Evolutionary conservation across 2,888 invertebrate genomes (phyloP).

Genomic region (Drosophila basisetae): DNA sequence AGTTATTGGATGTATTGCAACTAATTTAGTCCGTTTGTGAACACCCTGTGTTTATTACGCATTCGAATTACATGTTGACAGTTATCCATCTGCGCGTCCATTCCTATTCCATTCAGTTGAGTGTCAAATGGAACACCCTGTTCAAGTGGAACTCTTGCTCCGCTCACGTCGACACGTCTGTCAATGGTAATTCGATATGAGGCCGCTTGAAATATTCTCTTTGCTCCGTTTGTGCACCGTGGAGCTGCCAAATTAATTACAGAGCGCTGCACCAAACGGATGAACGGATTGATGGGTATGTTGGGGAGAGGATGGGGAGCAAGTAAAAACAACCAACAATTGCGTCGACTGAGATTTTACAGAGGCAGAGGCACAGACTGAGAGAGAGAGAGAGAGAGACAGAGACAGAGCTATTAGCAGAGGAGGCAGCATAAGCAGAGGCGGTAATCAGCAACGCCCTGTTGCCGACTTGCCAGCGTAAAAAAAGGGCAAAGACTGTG

Average conservation of each 20-base stretch:
- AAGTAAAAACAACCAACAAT: slow-evolving; percentile 30
- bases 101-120: background rate
- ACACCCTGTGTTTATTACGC: background rate
- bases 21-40: background rate
- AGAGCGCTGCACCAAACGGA: slow-evolving; percentile 72
- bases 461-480: slow-evolving; percentile 22
- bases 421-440: slow-evolving; percentile 17
- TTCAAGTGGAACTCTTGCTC: slow-evolving; percentile 18
- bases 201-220: slow-evolving; percentile 73
- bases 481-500: slow-evolving; percentile 32
- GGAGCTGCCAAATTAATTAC: slow-evolving; percentile 76
- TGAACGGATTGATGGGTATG: slow-evolving; percentile 46
- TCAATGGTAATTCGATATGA: slow-evolving; percentile 74
- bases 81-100: background rate
- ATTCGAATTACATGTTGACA: background rate
- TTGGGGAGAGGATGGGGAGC: background rate
- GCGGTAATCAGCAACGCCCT: slow-evolving; percentile 50
- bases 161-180: slow-evolving; percentile 38
- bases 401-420: slow-evolving; percentile 1
- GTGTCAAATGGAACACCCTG: slow-evolving; percentile 24
- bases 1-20: background rate
- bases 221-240: slow-evolving; percentile 34
- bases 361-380: slow-evolving; percentile 1
- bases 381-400: background rate
- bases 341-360: slow-evolving; percentile 44